Percentiles rank a stretch among this genome's conserved stretches.
Evolutionary conservation across 2,797 vertebrate species (phyloP).

Genomic region (Erpetoichthys calabaricus): DNA sequence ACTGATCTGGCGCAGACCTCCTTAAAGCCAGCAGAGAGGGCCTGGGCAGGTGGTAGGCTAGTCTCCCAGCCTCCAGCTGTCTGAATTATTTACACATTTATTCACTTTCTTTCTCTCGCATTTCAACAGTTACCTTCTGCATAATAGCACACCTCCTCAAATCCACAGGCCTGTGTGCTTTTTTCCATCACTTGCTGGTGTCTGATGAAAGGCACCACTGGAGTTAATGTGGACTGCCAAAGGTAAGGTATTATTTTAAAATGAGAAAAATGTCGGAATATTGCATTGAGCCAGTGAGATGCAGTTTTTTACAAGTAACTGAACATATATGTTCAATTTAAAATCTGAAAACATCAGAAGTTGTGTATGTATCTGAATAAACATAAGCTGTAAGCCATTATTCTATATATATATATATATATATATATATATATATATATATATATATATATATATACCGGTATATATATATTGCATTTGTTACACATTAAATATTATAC

Average conservation of each 20-base stretch:
- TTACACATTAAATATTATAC: too few species aligned
- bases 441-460: neutral
- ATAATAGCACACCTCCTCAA: constrained; percentile 1
- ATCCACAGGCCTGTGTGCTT: neutral
- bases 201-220: constrained; percentile 1
- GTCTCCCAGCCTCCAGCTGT: constrained; percentile 2
- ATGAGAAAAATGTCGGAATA: neutral
- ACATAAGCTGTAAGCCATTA: too few species aligned
- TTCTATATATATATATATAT: neutral
- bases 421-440: too few species aligned
- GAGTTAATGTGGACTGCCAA: neutral
- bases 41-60: neutral
- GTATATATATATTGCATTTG: neutral
- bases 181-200: constrained; percentile 9
- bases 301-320: too few species aligned
- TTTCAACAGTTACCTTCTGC: constrained; percentile 8
- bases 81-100: constrained; percentile 44
- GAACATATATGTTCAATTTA: too few species aligned
- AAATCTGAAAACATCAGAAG: too few species aligned
- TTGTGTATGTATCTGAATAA: too few species aligned
- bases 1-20: neutral
- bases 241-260: neutral
- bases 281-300: too few species aligned
- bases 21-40: neutral
- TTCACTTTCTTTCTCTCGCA: constrained; percentile 9